Conservation (phyloP, 1,140 invertebrate species). For the Antheraea pernyi region DNA sequence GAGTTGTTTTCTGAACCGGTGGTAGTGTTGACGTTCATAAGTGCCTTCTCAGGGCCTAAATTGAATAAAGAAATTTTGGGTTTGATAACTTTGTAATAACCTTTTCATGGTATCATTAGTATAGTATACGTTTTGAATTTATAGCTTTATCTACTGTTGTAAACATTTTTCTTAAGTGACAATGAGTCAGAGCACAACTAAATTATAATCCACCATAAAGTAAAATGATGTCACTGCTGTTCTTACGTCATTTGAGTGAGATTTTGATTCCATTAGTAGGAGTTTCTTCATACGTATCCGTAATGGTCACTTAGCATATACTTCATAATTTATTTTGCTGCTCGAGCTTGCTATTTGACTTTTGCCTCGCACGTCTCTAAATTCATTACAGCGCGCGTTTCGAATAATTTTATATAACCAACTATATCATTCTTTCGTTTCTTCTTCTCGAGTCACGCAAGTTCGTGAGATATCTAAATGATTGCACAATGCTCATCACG, state of each 20-base stretch:
- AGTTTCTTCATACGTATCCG: not conserved
- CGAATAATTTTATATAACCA: not conserved
- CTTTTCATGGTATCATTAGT: not conserved
- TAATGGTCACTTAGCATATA: not conserved
- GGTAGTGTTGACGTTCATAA: too few species aligned
- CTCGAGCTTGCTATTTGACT: not conserved
- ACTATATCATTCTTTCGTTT: not conserved
- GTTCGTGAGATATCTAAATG: not conserved
- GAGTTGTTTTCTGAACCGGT: too few species aligned
- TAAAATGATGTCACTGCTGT: not conserved
- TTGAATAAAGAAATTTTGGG: too few species aligned
- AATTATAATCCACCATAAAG: not conserved
- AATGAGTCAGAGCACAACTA: not conserved
- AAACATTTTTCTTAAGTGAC: not conserved
- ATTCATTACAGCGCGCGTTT: not conserved
- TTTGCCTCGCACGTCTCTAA: not conserved
- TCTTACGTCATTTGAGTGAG: not conserved
- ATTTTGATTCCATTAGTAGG: not conserved
- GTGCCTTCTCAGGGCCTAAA: too few species aligned
- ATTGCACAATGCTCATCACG: not conserved
- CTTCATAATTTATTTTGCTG: not conserved
- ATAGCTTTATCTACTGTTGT: not conserved
- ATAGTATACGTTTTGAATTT: not conserved
- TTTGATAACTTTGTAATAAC: not conserved
- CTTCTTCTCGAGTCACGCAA: not conserved